Evolutionary conservation across 2,797 vertebrate genomes (phyloP), one percentile per base, ranked within the genome.

Genomic region (Podarcis siculus): DNA sequence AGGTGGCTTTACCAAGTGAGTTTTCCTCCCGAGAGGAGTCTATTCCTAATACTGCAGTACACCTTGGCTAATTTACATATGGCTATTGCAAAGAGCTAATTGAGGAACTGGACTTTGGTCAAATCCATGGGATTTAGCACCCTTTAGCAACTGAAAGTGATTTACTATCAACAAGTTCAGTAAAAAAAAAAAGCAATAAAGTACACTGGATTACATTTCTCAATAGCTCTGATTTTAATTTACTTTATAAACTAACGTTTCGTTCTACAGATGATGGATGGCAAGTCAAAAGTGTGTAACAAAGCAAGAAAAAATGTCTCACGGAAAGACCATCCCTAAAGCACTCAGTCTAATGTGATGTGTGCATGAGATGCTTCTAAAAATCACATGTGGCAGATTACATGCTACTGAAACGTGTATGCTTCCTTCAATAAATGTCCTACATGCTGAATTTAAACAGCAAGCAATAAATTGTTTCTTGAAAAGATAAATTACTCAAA

Each of bases 381-480:
- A 91, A 89, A 88, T 82, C 86, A 55, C 87, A 80, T 69, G 91
- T 45, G 85, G n/a, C 9, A 64, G 5, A 67, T 35, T 55, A 86
- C 66, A 25, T 42, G 13, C 7, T 13, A n/a, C 71, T 82, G 45
- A 42, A 78, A 78, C 13, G 21, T n/a, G 39, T 82, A 23, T 12
- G 58, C 35, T 42, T 86, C 55, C 86, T 49, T 49, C 21, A 61
- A 42, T 90, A 66, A 89, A 81, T 72, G 17, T 8, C 88, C 66
- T 86, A 21, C 86, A 55, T 82, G 58, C 64, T 85, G 72, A 86
- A 88, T 67, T 64, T 91, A 66, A 90, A 61, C 32, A 69, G n/a
- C 81, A 92, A 89, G 8, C 4, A 88, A 81, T 91, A 86, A 89
- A 89, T 73, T 90, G 19, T 27, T 87, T 82, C 78, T 49, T 88